Evolutionary conservation across 2,888 invertebrate species (phyloP).

Genomic region (Acrobasis repandana): DNA sequence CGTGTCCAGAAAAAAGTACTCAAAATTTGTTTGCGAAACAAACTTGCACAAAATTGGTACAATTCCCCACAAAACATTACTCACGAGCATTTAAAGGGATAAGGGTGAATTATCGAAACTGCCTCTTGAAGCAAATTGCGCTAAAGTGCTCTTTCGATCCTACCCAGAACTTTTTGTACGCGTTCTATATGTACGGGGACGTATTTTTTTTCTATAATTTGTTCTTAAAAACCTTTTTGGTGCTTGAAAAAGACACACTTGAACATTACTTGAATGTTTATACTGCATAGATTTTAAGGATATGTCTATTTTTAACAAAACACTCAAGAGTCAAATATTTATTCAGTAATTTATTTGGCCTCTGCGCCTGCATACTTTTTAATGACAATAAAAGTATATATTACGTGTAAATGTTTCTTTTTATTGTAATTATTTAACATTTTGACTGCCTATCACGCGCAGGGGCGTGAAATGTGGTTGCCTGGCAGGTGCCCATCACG

Average conservation of each 20-base stretch:
- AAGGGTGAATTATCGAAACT: conserved; percentile 20
- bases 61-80: conserved; percentile 12
- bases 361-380: too few species aligned
- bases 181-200: background rate
- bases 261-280: too few species aligned
- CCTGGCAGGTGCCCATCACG: too few species aligned
- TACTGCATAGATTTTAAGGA: too few species aligned
- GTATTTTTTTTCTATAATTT: background rate
- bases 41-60: conserved; percentile 8
- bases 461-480: too few species aligned
- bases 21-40: background rate
- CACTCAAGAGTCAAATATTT: too few species aligned
- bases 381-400: too few species aligned
- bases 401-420: too few species aligned
- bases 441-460: too few species aligned
- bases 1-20: background rate
- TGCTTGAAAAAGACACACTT: background rate
- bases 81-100: conserved; percentile 15
- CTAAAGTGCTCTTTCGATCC: conserved; percentile 7
- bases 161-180: conserved; percentile 23
- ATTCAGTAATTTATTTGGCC: too few species aligned
- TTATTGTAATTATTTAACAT: too few species aligned
- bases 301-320: too few species aligned
- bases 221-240: background rate
- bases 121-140: conserved; percentile 18